These are phyloP conservation scores for Cheilosia vulpina DNA, from an alignment of 2,888 invertebrate genomes.

Conservation along the genomic window DNA sequence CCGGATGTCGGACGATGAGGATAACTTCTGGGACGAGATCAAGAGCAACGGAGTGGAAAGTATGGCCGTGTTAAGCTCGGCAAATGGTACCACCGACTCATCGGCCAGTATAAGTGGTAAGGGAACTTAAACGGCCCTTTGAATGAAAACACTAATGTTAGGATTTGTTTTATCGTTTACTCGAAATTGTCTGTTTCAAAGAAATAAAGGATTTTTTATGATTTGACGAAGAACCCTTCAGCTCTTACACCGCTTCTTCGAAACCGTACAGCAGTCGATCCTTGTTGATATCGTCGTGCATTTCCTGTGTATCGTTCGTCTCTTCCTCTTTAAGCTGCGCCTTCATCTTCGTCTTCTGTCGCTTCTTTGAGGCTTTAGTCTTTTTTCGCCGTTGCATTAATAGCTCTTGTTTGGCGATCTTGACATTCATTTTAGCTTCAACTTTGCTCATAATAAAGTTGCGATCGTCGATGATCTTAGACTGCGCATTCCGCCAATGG, in stretches of 20 bases:
- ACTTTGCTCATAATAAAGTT: conserved; percentile 31
- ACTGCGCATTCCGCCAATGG: conserved; percentile 8
- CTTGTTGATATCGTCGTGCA: conserved; percentile 45
- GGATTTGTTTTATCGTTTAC: conserved; percentile 13
- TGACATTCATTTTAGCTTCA: conserved; percentile 2
- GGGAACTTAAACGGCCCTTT: not conserved
- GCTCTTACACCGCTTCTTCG: not conserved
- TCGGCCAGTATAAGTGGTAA: conserved; percentile 20
- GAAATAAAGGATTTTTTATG: conserved; percentile 14
- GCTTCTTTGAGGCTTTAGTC: conserved; percentile 27
- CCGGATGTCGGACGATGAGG: conserved; percentile 67
- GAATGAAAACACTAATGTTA: not conserved
- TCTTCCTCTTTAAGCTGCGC: conserved; percentile 1
- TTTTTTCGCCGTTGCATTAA: not conserved
- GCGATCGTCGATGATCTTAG: conserved; percentile 45
- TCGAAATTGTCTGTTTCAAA: conserved; percentile 4
- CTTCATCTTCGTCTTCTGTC: conserved; percentile 8
- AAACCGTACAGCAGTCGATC: conserved; percentile 56
- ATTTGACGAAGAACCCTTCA: not conserved
- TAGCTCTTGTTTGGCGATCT: not conserved
- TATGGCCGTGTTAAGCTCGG: not conserved
- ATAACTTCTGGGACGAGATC: conserved; percentile 69
- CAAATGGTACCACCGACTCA: conserved; percentile 15
- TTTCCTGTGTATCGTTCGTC: conserved; percentile 24
- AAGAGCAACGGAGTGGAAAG: conserved; percentile 49